Conservation (phyloP, 2,888 invertebrate species). For the Acanthosepion pharaonis region DNA sequence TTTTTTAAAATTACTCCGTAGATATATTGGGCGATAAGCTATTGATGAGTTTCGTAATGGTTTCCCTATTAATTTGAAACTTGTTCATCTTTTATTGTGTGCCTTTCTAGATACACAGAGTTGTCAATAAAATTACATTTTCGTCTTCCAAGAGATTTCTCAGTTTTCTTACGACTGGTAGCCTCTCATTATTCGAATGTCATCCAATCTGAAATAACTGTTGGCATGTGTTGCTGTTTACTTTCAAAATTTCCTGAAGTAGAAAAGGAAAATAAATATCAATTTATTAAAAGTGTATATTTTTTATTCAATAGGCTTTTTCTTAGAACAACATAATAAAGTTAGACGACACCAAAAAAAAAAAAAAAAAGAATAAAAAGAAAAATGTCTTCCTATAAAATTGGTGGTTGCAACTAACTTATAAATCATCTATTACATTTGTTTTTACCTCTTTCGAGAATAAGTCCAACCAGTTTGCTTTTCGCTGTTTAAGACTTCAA, state of each 20-base stretch:
- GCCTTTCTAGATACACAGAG: background rate
- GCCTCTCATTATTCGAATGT: background rate
- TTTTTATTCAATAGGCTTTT: no score
- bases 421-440: no score
- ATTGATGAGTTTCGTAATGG: background rate
- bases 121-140: background rate
- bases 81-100: background rate
- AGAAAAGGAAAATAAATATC: background rate
- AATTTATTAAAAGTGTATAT: no score
- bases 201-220: background rate
- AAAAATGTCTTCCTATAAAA: no score
- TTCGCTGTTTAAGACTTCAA: no score
- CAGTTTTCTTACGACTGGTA: background rate
- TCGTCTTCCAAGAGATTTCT: background rate
- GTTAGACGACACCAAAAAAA: no score
- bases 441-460: no score
- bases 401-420: no score
- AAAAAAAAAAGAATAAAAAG: no score
- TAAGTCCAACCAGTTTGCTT: no score
- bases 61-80: background rate
- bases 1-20: background rate
- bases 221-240: background rate
- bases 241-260: background rate
- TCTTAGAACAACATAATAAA: no score
- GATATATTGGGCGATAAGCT: background rate